Conservation (phyloP, 2,113 vertebrate species). For the Glareola pratincola region DNA sequence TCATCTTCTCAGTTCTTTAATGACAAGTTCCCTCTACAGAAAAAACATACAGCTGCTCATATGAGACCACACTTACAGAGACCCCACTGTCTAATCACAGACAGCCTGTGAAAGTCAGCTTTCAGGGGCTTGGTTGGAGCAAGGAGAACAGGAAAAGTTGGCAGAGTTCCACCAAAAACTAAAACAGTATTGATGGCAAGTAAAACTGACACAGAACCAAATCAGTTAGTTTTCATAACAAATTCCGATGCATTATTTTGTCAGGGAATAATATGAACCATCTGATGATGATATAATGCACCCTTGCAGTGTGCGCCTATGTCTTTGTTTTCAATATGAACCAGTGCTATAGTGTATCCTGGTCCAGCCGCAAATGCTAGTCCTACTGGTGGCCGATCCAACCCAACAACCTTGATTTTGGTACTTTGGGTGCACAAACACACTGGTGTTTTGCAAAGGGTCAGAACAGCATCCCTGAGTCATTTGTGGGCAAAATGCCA, state of each 20-base stretch:
- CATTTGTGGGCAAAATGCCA: not conserved
- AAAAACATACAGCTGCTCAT: slow-evolving; percentile 74
- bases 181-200: slow-evolving; percentile 37
- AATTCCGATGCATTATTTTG: slow-evolving; percentile 16
- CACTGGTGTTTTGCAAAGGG: not conserved
- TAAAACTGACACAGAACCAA: slow-evolving; percentile 30
- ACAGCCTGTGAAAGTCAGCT: slow-evolving; percentile 53
- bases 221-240: slow-evolving; percentile 28
- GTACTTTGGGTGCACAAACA: not conserved
- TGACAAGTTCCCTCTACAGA: slow-evolving; percentile 70
- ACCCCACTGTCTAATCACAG: slow-evolving; percentile 71
- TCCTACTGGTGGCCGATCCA: not conserved
- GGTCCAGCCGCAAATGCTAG: not conserved
- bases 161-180: slow-evolving; percentile 62
- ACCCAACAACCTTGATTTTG: not conserved
- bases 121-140: slow-evolving; percentile 51
- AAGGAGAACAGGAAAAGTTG: slow-evolving; percentile 46
- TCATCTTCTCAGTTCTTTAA: slow-evolving; percentile 75
- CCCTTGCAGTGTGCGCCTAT: not conserved
- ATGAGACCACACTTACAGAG: slow-evolving; percentile 72
- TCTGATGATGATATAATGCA: slow-evolving; percentile 20
- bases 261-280: slow-evolving; percentile 17
- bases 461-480: not conserved
- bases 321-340: not conserved
- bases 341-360: not conserved